A percentile compares a stretch with the other conserved stretches of the same genome.
phyloP scores from a whole-genome alignment of 2,113 vertebrate species.

The Cygnus atratus region DNA sequence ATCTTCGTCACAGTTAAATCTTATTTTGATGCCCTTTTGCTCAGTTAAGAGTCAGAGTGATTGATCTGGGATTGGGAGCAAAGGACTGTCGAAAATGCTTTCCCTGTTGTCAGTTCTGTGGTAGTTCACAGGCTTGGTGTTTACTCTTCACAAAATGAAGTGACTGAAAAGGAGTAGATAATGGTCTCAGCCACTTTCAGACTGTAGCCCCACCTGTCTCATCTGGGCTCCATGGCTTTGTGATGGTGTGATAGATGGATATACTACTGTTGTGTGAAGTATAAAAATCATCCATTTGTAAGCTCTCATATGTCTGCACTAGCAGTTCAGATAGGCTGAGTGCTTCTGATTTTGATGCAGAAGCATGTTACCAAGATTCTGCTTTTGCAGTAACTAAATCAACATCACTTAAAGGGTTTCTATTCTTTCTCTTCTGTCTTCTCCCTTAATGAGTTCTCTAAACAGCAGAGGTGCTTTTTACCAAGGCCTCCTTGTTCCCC shows the following conservation, averaged over 20 bases:
- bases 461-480: neutral
- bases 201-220: neutral
- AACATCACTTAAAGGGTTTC: neutral
- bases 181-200: neutral
- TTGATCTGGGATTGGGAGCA: constrained; percentile 26
- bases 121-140: neutral
- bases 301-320: neutral
- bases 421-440: neutral
- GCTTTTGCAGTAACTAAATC: neutral
- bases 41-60: neutral
- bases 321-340: neutral
- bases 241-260: neutral
- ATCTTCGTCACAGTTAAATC: constrained; percentile 4
- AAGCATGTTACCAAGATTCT: neutral
- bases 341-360: neutral
- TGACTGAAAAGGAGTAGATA: neutral
- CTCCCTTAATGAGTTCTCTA: neutral
- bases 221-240: neutral
- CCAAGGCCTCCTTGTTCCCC: neutral
- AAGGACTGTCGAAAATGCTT: neutral
- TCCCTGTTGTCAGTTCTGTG: neutral
- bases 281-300: neutral
- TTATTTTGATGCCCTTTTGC: constrained; percentile 48
- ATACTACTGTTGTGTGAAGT: neutral
- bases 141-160: neutral